Base-by-base conservation (phyloP, 35 echinoderm and acorn worm species). In the Apostichopus californicus region DNA sequence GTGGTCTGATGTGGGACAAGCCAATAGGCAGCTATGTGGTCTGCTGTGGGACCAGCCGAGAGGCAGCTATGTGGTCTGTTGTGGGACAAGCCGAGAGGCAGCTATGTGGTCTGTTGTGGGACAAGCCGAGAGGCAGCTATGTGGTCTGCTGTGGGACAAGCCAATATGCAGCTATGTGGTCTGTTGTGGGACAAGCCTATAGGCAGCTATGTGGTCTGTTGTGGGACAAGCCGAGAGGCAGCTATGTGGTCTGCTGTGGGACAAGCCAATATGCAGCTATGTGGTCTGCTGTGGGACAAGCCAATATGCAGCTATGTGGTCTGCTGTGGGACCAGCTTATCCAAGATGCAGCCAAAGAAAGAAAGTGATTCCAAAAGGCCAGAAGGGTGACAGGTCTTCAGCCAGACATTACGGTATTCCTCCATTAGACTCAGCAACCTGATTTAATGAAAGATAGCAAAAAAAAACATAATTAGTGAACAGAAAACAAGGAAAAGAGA, bases 381-480 rank as follows among this genome's bases (percentile, higher is more conserved):
- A 21, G 89, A 91, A 79, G 89, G 77, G 10, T 79, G 23, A 28
- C 73, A 90, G 13, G 25, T 90, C 70, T 78, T 90, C 9, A 90
- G 73, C 88, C 88, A 90, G 2, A 78, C 53, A 56, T 77, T 65
- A 77, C 88, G 88, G 73, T 90, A 77, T 57, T 90, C 88, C 28
- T 90, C 88, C 66, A 90, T 90, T 34, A 90, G 54, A 90, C 88
- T 57, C 2, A 90, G 88, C 34, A 90, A 78, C 70, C 88, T 90
- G 71, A 71, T 22, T 21, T 18, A 20, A 87, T 18, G 25, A 61
- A 9, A 66, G 57, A 87, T 17, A 66, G 18, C 15, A 18, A 87
- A 14, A 6, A 23, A 66, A 63, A 59, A 87, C 55, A 86, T 55
- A 57, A 46, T 86, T 23, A 65, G 1, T 14, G 64, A 68, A 68